Evolutionary conservation across 2,888 invertebrate species (phyloP), one percentile per base, ranked within the genome.

Genomic region (Ceratothoa steindachneri): DNA sequence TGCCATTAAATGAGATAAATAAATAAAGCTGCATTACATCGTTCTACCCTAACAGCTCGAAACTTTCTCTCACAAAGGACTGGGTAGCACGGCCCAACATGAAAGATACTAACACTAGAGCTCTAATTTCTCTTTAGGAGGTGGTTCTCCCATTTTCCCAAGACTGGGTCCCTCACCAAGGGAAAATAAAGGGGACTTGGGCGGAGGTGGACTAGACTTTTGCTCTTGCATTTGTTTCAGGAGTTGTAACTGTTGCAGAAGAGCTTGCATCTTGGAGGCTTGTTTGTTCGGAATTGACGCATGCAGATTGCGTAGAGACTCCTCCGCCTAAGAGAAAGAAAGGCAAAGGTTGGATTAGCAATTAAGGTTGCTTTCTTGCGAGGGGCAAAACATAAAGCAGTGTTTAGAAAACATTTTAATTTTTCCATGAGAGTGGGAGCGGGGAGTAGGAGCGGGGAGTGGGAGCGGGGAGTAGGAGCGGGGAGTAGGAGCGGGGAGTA

Each of bases 271-370:
- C 41, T 71, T 73, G 22, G 75, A 70, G 3, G 77, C 75, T 24
- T 78, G 77, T 27, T 78, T 70, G n/a, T 72, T 70, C 53, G 77
- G 77, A 30, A 78, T 78, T 67, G 72, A 75, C 2, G 77, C 69
- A 66, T 78, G 77, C 9, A 78, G 77, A n/a, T 69, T 65, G 22
- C 75, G 75, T 22, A 78, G 55, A n/a, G 73, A 73, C n/a, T 75
- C 77, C 53, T 78, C 77, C 27, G 77, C 77, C 77, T 78, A 60
- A 3, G 30, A n/a, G 1, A 28, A 30, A 30, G 19, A 1, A 67
- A 9, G 30, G 30, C 12, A 5, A 15, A 29, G 27, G n/a, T 24
- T n/a, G 9, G 15, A 9, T 15, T 12, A 9, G 15, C 51, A 51
- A 12, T n/a, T n/a, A n/a, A n/a, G n/a, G n/a, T n/a, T n/a, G n/a